A percentile compares a stretch with the other conserved stretches of the same genome.
phyloP scores from a whole-genome alignment of 2,113 vertebrate species.

The Grammomys dolichurus region DNA sequence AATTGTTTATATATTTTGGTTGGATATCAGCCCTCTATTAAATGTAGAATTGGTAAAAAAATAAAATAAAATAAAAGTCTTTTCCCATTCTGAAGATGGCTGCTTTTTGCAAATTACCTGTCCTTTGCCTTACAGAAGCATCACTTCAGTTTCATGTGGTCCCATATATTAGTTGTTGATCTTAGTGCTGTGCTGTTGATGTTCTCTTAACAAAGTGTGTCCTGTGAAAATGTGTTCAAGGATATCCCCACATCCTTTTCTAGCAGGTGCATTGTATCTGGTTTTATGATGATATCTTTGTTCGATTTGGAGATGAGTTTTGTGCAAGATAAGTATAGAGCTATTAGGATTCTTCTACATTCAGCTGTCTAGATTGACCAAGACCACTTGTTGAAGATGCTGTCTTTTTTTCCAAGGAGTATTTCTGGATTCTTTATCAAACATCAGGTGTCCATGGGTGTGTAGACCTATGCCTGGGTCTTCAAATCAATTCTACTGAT shows the following conservation, averaged over 20 bases:
- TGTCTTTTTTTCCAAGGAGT: background rate
- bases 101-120: background rate
- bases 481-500: background rate
- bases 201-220: background rate
- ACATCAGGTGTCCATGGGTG: background rate
- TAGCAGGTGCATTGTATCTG: background rate
- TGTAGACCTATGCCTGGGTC: background rate
- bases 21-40: background rate
- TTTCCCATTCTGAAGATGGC: background rate
- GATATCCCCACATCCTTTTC: background rate
- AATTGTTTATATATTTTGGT: background rate
- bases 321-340: background rate
- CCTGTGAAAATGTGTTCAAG: background rate
- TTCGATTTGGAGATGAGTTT: background rate
- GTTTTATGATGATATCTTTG: background rate
- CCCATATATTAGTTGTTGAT: background rate
- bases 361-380: background rate
- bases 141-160: background rate
- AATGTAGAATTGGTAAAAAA: background rate
- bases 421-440: background rate
- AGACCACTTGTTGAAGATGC: background rate
- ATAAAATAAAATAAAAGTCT: background rate
- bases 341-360: background rate
- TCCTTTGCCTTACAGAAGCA: background rate
- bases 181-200: background rate